phyloP scores from a whole-genome alignment of 2,888 invertebrate genomes.

The Acrocera orbiculus region DNA sequence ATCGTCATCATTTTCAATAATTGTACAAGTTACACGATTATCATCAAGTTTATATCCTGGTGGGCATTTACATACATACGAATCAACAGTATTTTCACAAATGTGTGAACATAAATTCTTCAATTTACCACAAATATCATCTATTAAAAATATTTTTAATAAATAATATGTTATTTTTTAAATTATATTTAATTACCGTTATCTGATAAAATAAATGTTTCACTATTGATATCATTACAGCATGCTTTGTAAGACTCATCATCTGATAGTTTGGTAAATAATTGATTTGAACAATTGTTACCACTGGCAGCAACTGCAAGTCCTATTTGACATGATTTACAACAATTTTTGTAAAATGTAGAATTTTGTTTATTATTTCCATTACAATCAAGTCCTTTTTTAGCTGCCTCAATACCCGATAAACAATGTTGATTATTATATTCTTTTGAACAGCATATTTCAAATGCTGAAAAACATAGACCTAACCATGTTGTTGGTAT shows the following conservation, averaged over 20 bases:
- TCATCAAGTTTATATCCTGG: conserved; percentile 32
- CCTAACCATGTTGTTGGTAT: conserved; percentile 39
- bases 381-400: conserved; percentile 21
- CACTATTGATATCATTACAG: conserved; percentile 29
- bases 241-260: conserved; percentile 44
- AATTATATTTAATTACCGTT: conserved; percentile 6
- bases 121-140: conserved; percentile 37
- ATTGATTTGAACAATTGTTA: conserved; percentile 35
- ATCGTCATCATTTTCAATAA: conserved; percentile 7
- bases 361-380: conserved; percentile 15
- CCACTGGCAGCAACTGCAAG: conserved; percentile 37
- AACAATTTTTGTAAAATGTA: conserved; percentile 35
- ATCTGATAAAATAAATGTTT: conserved; percentile 9
- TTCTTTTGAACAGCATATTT: conserved; percentile 43
- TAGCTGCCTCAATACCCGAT: conserved; percentile 22
- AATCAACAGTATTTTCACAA: conserved; percentile 39
- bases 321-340: conserved; percentile 46
- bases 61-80: conserved; percentile 35
- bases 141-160: conserved; percentile 16
- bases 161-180: too few relatives aligned
- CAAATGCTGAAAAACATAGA: conserved; percentile 42
- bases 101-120: conserved; percentile 37
- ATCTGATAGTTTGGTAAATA: conserved; percentile 26
- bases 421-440: conserved; percentile 28
- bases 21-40: conserved; percentile 35